These are phyloP conservation scores for Rhegmatorhina hoffmannsi DNA, from an alignment of 2,113 vertebrate species.

Conservation along the genomic window DNA sequence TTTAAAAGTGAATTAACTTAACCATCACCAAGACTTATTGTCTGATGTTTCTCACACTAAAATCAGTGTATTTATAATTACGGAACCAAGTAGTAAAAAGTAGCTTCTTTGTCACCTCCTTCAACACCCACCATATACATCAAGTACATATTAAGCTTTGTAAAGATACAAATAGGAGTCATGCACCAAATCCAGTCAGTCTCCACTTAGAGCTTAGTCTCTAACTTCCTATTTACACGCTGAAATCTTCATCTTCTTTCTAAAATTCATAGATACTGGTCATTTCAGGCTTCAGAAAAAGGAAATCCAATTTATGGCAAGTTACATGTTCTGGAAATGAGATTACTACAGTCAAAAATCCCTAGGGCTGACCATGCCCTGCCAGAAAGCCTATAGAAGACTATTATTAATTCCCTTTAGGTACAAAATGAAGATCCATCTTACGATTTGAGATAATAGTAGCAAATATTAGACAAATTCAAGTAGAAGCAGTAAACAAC, in stretches of 20 bases:
- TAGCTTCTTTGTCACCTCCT: background rate
- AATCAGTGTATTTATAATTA: constrained; percentile 74
- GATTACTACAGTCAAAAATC: background rate
- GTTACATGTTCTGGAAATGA: background rate
- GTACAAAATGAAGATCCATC: background rate
- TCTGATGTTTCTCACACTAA: constrained; percentile 66
- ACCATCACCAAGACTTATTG: constrained; percentile 77
- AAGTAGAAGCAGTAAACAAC: background rate
- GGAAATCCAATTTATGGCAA: background rate
- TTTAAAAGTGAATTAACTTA: constrained; percentile 82
- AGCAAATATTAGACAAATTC: background rate
- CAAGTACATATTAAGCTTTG: constrained; percentile 33
- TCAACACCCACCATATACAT: background rate
- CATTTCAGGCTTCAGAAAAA: constrained; percentile 13
- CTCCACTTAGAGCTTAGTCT: background rate
- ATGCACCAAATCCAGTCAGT: background rate
- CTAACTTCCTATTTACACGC: background rate
- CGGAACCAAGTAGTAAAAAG: constrained; percentile 57
- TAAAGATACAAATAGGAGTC: background rate
- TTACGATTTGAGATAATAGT: background rate
- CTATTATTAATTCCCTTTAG: background rate
- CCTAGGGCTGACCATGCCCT: background rate
- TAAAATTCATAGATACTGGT: background rate
- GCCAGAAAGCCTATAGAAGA: background rate
- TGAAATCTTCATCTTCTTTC: background rate